phyloP scores from a whole-genome alignment of 2,113 vertebrate species.

The Coturnix japonica region DNA sequence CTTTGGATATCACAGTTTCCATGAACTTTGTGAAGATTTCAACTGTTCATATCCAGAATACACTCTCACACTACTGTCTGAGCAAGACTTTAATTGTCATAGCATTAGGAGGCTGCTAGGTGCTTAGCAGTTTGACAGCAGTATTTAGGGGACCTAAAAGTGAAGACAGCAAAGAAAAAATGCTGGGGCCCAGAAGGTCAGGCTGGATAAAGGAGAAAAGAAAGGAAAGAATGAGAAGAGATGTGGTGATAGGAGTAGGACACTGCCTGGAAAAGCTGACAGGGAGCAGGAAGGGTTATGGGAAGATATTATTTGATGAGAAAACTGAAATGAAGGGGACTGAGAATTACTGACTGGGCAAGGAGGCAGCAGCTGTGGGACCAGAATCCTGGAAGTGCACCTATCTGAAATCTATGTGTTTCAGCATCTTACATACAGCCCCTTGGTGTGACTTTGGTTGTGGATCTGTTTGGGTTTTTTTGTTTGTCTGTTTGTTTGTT shows the following conservation, averaged over 20 bases:
- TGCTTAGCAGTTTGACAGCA: not conserved
- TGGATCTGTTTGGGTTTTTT: not conserved
- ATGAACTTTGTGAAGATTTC: not conserved
- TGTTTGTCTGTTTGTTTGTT: not conserved
- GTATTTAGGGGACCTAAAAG: not conserved
- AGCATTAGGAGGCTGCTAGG: not conserved
- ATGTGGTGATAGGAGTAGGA: not conserved
- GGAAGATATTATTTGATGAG: not conserved
- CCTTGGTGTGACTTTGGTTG: not conserved
- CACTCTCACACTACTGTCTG: not conserved
- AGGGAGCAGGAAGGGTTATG: not conserved
- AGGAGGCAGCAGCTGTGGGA: not conserved
- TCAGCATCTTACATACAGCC: constrained; percentile 15
- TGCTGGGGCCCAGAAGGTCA: not conserved
- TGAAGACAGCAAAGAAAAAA: not conserved
- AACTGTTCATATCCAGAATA: not conserved
- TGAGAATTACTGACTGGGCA: not conserved
- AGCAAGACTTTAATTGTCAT: not conserved
- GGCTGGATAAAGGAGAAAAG: not conserved
- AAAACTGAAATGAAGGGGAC: not conserved
- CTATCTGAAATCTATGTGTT: not conserved
- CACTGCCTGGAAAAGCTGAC: not conserved
- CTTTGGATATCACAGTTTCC: not conserved
- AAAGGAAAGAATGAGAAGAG: not conserved
- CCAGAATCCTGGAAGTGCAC: not conserved